Percentiles rank a stretch among this genome's conserved stretches.
phyloP scores from a whole-genome alignment of 2,797 vertebrate species.

The Girardinus metallicus region DNA sequence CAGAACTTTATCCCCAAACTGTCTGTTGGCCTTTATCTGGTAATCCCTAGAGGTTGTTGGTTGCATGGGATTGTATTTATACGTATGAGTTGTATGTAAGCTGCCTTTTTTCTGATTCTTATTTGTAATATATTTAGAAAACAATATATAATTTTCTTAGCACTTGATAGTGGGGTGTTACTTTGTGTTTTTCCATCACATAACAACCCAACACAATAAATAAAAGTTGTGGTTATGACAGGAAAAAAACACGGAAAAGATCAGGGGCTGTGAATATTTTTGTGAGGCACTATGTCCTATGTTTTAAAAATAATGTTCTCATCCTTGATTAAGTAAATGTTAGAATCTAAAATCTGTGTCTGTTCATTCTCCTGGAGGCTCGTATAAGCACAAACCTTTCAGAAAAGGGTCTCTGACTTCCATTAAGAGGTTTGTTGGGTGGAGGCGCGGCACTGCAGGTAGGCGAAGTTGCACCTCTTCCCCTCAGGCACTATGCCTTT shows the following conservation, averaged over 20 bases:
- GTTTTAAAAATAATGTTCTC: constrained; percentile 28
- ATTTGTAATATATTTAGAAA: not conserved
- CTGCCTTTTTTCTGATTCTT: not conserved
- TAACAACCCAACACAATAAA: not conserved
- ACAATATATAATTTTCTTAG: not conserved
- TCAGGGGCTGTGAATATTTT: not conserved
- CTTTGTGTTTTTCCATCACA: no score
- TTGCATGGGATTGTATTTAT: not conserved
- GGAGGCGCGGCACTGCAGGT: constrained; percentile 70
- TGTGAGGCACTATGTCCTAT: constrained; percentile 5
- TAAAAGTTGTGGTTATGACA: not conserved
- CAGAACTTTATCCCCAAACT: no score
- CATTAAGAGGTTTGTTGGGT: constrained; percentile 62
- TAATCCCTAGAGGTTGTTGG: not conserved
- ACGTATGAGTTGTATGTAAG: not conserved
- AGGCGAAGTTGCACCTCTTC: constrained; percentile 50
- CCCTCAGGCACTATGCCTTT: constrained; percentile 52
- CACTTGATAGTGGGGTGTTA: no score
- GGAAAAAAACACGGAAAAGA: not conserved
- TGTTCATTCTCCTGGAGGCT: constrained; percentile 46
- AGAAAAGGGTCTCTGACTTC: constrained; percentile 48
- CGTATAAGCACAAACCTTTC: constrained; percentile 42
- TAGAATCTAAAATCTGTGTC: constrained; percentile 25
- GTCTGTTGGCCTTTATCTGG: not conserved
- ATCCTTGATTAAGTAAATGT: constrained; percentile 17